These are phyloP conservation scores for Mythimna vitellina DNA, from an alignment of 2,888 invertebrate species.

Conservation along the genomic window DNA sequence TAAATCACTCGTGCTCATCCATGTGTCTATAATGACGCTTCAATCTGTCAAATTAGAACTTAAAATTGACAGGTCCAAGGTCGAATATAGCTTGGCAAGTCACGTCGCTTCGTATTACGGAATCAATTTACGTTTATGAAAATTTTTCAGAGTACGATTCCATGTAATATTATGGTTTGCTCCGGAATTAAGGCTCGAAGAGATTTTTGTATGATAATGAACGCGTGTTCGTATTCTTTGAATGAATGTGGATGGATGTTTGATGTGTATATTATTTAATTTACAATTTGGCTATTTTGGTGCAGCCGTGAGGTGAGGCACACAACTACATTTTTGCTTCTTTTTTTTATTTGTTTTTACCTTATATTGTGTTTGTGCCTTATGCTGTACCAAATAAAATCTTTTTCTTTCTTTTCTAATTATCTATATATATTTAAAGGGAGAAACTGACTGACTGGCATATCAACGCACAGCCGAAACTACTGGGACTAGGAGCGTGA, in stretches of 20 bases:
- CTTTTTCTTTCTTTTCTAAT: too few relatives aligned
- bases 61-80: constrained; percentile 67
- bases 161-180: constrained; percentile 76
- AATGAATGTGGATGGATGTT: constrained; percentile 40
- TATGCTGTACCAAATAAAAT: too few relatives aligned
- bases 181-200: constrained; percentile 64
- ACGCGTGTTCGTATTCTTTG: constrained; percentile 48
- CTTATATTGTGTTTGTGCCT: too few relatives aligned
- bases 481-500: too few relatives aligned
- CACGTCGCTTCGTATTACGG: constrained; percentile 63
- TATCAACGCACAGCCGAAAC: too few relatives aligned
- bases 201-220: constrained; percentile 65
- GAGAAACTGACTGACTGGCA: too few relatives aligned
- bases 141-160: constrained; percentile 80
- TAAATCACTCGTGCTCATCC: constrained; percentile 82
- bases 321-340: too few relatives aligned
- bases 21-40: constrained; percentile 74
- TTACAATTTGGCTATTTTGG: too few relatives aligned
- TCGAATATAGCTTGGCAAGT: constrained; percentile 62
- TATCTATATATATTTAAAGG: too few relatives aligned
- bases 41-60: constrained; percentile 73
- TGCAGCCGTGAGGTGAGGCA: too few relatives aligned
- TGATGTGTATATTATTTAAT: constrained; percentile 7
- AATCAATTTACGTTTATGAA: constrained; percentile 81
- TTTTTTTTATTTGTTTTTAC: too few relatives aligned